Conservation (phyloP, 2,888 invertebrate genomes). For the Lithosia quadra region DNA sequence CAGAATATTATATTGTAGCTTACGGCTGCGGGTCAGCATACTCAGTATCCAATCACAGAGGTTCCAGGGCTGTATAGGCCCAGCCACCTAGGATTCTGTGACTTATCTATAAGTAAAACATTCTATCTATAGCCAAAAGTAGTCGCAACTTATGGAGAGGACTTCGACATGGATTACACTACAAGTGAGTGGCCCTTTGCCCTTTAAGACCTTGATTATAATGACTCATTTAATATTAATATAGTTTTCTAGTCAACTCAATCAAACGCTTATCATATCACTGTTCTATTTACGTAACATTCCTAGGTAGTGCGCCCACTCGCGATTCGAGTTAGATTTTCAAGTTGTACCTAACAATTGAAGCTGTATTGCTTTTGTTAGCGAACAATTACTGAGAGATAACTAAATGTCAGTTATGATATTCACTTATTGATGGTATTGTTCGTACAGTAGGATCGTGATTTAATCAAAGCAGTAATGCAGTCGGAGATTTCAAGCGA, state of each 20-base stretch:
- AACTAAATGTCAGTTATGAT: constrained; percentile 32
- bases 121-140: neutral
- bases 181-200: neutral
- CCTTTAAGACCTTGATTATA: neutral
- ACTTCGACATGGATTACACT: neutral
- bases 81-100: no score
- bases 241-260: constrained; percentile 16
- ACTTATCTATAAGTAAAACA: neutral
- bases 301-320: constrained; percentile 23
- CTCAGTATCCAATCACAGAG: neutral
- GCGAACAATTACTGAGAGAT: constrained; percentile 27
- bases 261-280: constrained; percentile 21
- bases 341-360: constrained; percentile 26
- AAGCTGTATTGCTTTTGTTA: constrained; percentile 27
- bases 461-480: constrained; percentile 14
- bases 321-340: constrained; percentile 36
- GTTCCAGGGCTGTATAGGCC: no score
- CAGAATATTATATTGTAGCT: neutral
- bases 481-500: constrained; percentile 3
- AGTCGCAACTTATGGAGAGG: no score
- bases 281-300: constrained; percentile 20
- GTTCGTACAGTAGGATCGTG: constrained; percentile 23
- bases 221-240: constrained; percentile 9
- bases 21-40: neutral
- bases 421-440: constrained; percentile 27